Percentiles rank a stretch among this genome's conserved stretches.
Conservation (phyloP, 2,797 vertebrate species). For the Acrossocheilus wenchowensis region DNA sequence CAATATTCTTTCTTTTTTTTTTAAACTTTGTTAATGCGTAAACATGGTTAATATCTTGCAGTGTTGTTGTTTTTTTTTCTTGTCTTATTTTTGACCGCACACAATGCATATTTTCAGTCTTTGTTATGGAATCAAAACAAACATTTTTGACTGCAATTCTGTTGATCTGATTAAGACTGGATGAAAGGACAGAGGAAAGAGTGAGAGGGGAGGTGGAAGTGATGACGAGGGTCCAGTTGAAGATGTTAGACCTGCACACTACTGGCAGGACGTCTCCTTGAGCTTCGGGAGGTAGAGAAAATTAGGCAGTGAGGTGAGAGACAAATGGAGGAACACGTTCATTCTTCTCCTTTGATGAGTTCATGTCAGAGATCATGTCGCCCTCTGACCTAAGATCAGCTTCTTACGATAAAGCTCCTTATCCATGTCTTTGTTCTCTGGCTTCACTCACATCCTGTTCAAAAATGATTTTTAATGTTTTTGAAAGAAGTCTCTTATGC, state of each 20-base stretch:
- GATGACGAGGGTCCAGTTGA: neutral
- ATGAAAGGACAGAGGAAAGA: neutral
- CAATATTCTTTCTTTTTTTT: neutral
- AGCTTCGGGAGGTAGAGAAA: neutral
- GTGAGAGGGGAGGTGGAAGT: neutral
- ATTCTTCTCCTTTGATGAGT: conserved; percentile 6
- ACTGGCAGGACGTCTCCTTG: neutral
- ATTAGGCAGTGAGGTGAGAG: conserved; percentile 12
- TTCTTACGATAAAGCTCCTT: neutral
- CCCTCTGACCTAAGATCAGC: neutral
- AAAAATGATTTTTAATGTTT: neutral
- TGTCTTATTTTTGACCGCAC: neutral
- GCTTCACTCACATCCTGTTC: neutral
- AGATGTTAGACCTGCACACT: neutral
- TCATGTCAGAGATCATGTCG: neutral
- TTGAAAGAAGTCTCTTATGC: neutral
- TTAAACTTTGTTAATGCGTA: neutral
- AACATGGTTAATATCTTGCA: neutral
- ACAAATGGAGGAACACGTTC: neutral
- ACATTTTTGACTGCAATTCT: neutral
- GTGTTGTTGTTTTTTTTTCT: neutral
- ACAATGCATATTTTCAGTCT: neutral
- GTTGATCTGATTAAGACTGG: neutral
- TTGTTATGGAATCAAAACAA: neutral
- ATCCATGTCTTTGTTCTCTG: neutral